Evolutionary conservation across 2,888 invertebrate species (phyloP).

Genomic region (Eugnorisma glareosa): DNA sequence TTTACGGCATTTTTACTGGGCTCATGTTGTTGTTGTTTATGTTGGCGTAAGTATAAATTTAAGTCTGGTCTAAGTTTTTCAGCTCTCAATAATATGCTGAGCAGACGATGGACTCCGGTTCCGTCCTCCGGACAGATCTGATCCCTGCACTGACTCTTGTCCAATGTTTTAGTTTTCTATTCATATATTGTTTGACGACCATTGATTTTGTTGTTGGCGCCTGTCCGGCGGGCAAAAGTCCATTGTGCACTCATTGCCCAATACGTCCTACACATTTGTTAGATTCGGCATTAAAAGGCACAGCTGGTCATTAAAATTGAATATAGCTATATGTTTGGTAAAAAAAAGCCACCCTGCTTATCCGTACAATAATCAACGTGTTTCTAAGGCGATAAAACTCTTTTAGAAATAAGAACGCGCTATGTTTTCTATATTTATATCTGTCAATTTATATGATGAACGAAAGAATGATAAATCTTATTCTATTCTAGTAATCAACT

Average conservation of each 20-base stretch:
- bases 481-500: conserved; percentile 1
- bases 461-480: background rate
- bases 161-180: background rate
- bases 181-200: background rate
- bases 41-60: conserved; percentile 81
- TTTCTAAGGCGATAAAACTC: background rate
- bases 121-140: background rate
- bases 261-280: conserved; percentile 1
- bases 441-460: background rate
- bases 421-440: background rate
- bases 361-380: background rate
- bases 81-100: background rate
- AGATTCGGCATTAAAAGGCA: background rate
- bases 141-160: background rate
- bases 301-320: background rate
- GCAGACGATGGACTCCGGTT: background rate
- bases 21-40: conserved; percentile 73
- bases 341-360: background rate
- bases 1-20: conserved; percentile 76
- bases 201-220: background rate
- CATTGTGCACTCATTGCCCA: background rate
- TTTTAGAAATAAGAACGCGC: background rate
- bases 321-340: background rate
- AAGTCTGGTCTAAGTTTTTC: background rate
- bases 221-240: background rate